Base-by-base conservation (phyloP, 2,797 vertebrate genomes). In the Erpetoichthys calabaricus region DNA sequence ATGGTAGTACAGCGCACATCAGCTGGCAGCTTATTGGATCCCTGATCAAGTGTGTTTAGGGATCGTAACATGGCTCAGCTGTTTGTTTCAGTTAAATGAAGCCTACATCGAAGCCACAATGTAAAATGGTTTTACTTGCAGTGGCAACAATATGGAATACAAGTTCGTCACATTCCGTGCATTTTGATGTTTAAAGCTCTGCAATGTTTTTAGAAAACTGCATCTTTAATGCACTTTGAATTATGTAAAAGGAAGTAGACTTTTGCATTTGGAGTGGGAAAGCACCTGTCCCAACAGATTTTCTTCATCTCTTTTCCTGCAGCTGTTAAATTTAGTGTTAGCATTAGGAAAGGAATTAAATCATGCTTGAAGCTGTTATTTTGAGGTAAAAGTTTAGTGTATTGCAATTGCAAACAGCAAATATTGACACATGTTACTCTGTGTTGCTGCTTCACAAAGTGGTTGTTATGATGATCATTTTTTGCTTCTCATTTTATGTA, bases 71-170 rank as follows among this genome's bases (percentile, higher is more conserved):
- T 25, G 25, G 25, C 25, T 25, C 54, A 56, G 61, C 44, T 45
- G 52, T 53, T 43, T 53, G 54, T n/a, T 44, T 51, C 44, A 25
- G 46, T 5, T 6, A 43, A 10, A 59, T 60, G 51, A 47, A 53
- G 53, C 45, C 7, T 45, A 45, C 60, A 47, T 45, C 42, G 51
- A 54, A 54, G 44, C 45, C 46, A 55, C 45, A 50, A 47, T 57
- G 42, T 43, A 42, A 55, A 45, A 54, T 45, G 57, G 45, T 63
- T 57, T 59, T 59, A 55, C 60, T 63, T 47, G 45, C 62, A 57
- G 60, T 63, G 62, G 60, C 62, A 60, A 60, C 58, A n/a, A 3
- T 10, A 60, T 46, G 45, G 50, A 63, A 59, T 58, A 25, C 45
- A 52, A 56, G 44, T 42, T 44, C 46, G 50, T 54, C 55, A 59